A percentile compares a stretch with the other conserved stretches of the same genome.
phyloP scores from a whole-genome alignment of 2,113 vertebrate genomes.

The Neolamprologus variostigma region DNA sequence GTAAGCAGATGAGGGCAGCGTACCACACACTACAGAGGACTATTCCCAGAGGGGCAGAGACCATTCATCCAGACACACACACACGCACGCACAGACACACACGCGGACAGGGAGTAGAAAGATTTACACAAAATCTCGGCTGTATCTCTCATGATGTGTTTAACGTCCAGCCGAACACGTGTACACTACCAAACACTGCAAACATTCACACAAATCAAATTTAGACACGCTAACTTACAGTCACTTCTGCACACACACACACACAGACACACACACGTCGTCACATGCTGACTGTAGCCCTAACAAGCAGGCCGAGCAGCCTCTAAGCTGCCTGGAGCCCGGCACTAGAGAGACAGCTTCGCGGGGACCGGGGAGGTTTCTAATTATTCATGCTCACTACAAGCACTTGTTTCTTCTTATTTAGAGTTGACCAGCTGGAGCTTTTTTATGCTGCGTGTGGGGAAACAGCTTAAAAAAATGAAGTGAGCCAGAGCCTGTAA shows the following conservation, averaged over 20 bases:
- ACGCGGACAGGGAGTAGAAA: background rate
- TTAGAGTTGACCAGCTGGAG: constrained; percentile 26
- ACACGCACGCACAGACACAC: background rate
- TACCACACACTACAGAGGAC: background rate
- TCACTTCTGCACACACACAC: background rate
- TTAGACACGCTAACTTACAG: background rate
- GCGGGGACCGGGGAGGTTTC: constrained; percentile 19
- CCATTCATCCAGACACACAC: background rate
- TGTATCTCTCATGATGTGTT: background rate
- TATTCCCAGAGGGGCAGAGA: constrained; percentile 11
- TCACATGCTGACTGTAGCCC: background rate
- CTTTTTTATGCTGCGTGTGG: background rate
- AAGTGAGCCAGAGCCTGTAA: constrained; percentile 41
- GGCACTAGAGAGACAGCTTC: background rate
- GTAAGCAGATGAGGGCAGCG: constrained; percentile 6
- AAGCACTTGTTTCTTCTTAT: constrained; percentile 47
- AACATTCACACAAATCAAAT: background rate
- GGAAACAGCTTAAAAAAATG: constrained; percentile 9
- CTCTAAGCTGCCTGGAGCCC: background rate
- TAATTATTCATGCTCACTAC: constrained; percentile 52
- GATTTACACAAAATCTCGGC: background rate
- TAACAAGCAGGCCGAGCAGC: constrained; percentile 33
- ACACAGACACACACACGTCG: background rate
- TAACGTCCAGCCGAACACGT: background rate
- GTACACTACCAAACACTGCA: background rate